Base-by-base conservation (phyloP, 2,797 vertebrate genomes). In the Lophotriccus pileatus region DNA sequence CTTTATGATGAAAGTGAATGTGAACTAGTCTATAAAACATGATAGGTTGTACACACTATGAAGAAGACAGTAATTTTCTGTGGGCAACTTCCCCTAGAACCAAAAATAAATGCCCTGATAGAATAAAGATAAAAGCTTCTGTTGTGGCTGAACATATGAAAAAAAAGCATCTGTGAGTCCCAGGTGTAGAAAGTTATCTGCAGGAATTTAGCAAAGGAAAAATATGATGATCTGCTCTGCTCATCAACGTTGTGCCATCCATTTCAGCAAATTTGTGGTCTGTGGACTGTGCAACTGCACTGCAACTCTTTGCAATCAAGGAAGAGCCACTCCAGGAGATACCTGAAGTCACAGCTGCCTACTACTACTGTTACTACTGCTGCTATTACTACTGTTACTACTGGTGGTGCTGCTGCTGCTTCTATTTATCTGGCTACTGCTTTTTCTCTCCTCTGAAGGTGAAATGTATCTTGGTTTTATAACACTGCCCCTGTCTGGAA, bases 171-270 rank as follows among this genome's bases (percentile, higher is more conserved):
- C 27, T 50, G 6, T 52, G 50, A 52, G 19, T 52, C n/a, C 18
- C n/a, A 46, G 43, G 23, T 30, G 10, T 46, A 64, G 49, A 76
- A 70, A 55, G 14, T 49, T 8, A 23, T 58, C 10, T 68, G n/a
- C 17, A 87, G 75, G 32, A 81, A 34, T 81, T 84, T 75, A 64
- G 25, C 17, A 49, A 75, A 81, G 19, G 27, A 50, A 78, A 60
- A 84, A 22, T 12, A 2, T 10, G 24, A 56, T 0, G 0, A 8
- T 69, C 34, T 76, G 6, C 17, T 69, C 15, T 84, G 0, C 18
- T 56, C 17, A 24, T 78, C 25, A 30, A 7, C 2, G 4, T 7
- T 28, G 14, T 5, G 4, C 10, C 25, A 23, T 17, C 21, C 19
- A 28, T 87, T 73, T 20, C 60, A 67, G 23, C 4, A 84, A 39